phyloP scores from a whole-genome alignment of 2,113 vertebrate genomes.

The Rhinoptilus africanus region DNA sequence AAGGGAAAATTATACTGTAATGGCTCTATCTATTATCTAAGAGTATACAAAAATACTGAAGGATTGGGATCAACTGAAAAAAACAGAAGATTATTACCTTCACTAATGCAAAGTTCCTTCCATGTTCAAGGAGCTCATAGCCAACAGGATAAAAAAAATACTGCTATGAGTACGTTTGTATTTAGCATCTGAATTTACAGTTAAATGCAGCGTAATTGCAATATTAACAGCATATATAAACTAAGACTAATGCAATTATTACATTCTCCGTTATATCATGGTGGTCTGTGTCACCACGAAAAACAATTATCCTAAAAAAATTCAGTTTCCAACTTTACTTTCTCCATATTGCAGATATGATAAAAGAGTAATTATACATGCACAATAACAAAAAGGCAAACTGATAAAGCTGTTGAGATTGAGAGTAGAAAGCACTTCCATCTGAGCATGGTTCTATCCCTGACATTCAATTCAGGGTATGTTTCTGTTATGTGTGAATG shows the following conservation, averaged over 20 bases:
- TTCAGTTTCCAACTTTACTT: not conserved
- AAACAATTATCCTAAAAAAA: not conserved
- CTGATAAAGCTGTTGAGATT: not conserved
- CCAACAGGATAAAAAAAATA: not conserved
- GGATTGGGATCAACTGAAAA: not conserved
- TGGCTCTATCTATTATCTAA: not conserved
- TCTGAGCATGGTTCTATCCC: not conserved
- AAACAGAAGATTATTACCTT: not conserved
- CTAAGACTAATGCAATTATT: not conserved
- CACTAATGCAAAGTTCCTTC: not conserved
- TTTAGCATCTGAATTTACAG: not conserved
- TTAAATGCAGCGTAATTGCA: not conserved
- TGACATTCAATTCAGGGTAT: not conserved
- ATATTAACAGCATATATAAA: not conserved
- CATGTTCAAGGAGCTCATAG: not conserved
- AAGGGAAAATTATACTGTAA: not conserved
- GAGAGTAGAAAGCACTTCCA: not conserved
- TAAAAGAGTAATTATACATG: not conserved
- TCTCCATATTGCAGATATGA: not conserved
- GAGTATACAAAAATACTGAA: not conserved
- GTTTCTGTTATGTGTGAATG: not conserved
- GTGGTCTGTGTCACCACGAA: not conserved
- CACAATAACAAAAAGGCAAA: not conserved
- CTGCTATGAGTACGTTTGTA: not conserved
- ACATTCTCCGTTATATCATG: not conserved